These are phyloP conservation scores for Nesometra sesokonis DNA, from an alignment of 35 echinoderm and acorn worm genomes.

Conservation along the genomic window DNA sequence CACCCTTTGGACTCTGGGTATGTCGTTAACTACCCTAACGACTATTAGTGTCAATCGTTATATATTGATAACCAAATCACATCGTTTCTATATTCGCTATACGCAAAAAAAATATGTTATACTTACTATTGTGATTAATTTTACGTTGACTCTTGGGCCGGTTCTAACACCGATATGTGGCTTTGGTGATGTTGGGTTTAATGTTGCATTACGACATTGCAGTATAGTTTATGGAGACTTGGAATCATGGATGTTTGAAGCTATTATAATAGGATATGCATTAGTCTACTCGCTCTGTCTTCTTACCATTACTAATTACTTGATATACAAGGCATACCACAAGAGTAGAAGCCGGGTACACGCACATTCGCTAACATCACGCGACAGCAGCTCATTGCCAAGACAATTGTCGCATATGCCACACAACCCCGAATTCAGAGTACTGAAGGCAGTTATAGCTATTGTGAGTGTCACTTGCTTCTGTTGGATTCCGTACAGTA, in stretches of 20 bases:
- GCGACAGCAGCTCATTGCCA: not conserved
- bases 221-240: not conserved
- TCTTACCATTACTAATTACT: not conserved
- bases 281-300: not conserved
- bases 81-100: not conserved
- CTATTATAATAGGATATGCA: not conserved
- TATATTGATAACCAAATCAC: not conserved
- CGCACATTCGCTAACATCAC: not conserved
- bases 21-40: not conserved
- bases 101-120: not conserved
- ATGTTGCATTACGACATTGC: not conserved
- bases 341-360: not conserved
- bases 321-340: not conserved
- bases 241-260: not conserved
- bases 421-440: not conserved
- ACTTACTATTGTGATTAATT: not conserved
- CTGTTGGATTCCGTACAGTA: not conserved
- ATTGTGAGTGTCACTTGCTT: not conserved
- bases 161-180: not conserved
- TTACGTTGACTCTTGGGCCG: not conserved
- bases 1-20: not conserved
- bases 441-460: not conserved
- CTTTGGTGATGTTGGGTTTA: not conserved
- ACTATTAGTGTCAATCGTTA: not conserved
- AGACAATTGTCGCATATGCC: not conserved